Percentiles rank a stretch among this genome's conserved stretches.
Evolutionary conservation across 2,113 vertebrate species (phyloP).

Genomic region (Leiothrix lutea): DNA sequence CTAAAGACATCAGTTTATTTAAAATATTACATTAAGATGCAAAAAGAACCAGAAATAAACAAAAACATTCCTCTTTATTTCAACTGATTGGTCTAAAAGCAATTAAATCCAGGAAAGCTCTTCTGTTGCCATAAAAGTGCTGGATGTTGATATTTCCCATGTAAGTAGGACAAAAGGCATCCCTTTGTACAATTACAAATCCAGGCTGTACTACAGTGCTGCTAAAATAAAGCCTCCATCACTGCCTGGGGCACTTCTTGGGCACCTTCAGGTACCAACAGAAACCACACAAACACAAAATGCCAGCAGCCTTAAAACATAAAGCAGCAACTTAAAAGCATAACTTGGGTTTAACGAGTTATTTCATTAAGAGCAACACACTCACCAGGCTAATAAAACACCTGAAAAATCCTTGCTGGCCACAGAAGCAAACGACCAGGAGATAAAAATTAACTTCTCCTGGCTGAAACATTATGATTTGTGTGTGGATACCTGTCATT

Average conservation of each 20-base stretch:
- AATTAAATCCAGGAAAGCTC: background rate
- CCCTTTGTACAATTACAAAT: rapidly evolving
- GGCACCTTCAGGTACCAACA: background rate
- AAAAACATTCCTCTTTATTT: background rate
- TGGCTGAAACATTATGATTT: rapidly evolving
- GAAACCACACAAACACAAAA: background rate
- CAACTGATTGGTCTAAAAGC: background rate
- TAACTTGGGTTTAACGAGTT: background rate
- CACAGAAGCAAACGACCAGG: background rate
- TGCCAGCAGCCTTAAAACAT: rapidly evolving
- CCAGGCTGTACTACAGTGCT: background rate
- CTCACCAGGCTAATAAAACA: background rate
- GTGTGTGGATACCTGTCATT: rapidly evolving
- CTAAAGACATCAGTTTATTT: background rate
- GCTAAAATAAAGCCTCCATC: background rate
- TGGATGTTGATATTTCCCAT: background rate
- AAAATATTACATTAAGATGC: background rate
- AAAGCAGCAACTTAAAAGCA: background rate
- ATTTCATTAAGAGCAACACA: background rate
- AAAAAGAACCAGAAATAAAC: background rate
- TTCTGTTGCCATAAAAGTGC: rapidly evolving
- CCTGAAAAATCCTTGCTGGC: background rate
- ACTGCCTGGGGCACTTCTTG: background rate
- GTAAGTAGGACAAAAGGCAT: background rate
- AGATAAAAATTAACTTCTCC: background rate